Conservation (phyloP, 2,797 vertebrate genomes). For the Ceyx erithaca region DNA sequence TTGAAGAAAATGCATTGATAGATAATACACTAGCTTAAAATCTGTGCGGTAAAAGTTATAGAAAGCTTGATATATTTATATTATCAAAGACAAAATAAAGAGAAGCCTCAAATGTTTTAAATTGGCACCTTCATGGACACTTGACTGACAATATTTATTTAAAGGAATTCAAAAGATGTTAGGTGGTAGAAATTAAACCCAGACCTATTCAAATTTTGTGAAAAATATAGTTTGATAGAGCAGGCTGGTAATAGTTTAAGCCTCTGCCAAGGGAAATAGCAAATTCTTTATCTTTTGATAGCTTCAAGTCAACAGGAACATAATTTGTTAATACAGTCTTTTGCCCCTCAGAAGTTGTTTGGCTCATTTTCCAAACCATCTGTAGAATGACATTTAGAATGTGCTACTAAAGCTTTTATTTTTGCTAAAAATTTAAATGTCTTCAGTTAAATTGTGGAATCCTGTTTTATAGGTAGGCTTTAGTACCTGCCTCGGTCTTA, state of each 20-base stretch:
- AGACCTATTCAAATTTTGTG: not conserved
- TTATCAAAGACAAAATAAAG: not conserved
- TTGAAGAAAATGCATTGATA: not conserved
- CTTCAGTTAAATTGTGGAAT: not conserved
- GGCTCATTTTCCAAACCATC: not conserved
- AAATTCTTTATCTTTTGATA: not conserved
- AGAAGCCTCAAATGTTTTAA: not conserved
- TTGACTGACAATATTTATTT: not conserved
- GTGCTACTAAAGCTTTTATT: not conserved
- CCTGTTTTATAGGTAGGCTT: not conserved
- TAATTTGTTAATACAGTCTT: rapidly evolving
- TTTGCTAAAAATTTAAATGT: not conserved
- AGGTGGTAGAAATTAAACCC: not conserved
- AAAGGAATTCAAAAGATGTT: not conserved
- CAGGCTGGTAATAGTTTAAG: not conserved
- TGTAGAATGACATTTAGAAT: not conserved
- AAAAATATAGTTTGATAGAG: not conserved
- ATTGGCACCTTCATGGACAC: not conserved
- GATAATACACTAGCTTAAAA: not conserved
- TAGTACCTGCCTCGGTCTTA: not conserved
- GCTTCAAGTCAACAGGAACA: not conserved
- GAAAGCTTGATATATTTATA: not conserved
- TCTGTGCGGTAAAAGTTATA: not conserved
- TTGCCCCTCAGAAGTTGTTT: not conserved
- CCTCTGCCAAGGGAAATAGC: not conserved